Evolutionary conservation across 2,888 invertebrate genomes (phyloP).

Genomic region (Agonum fuliginosum): DNA sequence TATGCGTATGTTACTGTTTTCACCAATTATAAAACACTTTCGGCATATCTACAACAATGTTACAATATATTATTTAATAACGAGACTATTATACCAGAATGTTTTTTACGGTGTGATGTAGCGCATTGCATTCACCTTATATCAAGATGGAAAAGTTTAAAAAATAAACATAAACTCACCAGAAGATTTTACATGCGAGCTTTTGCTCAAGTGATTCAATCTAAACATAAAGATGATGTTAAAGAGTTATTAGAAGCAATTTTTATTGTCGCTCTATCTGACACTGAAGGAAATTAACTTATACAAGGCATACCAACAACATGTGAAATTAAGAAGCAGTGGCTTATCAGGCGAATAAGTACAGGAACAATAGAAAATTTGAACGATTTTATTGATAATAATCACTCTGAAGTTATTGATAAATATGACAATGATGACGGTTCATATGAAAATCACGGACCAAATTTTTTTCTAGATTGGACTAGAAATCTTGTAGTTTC

Average conservation of each 20-base stretch:
- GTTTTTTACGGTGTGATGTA: slow-evolving; percentile 12
- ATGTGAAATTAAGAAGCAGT: slow-evolving; percentile 13
- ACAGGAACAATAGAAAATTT: slow-evolving; percentile 17
- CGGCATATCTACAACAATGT: slow-evolving; percentile 11
- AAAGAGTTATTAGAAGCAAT: slow-evolving; percentile 42
- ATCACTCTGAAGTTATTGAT: background rate
- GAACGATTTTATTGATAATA: slow-evolving; percentile 5
- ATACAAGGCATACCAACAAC: background rate
- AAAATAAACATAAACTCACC: slow-evolving; percentile 39
- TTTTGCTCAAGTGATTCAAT: slow-evolving; percentile 56
- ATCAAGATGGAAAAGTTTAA: slow-evolving; percentile 39
- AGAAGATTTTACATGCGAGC: slow-evolving; percentile 43
- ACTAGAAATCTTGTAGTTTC: background rate
- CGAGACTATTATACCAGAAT: background rate
- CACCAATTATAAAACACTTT: slow-evolving; percentile 39
- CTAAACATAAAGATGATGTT: slow-evolving; percentile 5
- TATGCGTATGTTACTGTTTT: slow-evolving; percentile 51
- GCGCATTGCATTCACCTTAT: slow-evolving; percentile 16
- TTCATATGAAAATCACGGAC: background rate
- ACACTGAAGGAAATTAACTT: slow-evolving; percentile 33
- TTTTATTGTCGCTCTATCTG: slow-evolving; percentile 32
- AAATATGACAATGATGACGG: background rate
- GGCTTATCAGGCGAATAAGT: slow-evolving; percentile 11
- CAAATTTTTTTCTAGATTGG: background rate
- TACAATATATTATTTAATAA: slow-evolving; percentile 15